Percentiles rank a stretch among this genome's conserved stretches.
Conservation (phyloP, 2,888 invertebrate genomes). For the Agrilus cyanescens region DNA sequence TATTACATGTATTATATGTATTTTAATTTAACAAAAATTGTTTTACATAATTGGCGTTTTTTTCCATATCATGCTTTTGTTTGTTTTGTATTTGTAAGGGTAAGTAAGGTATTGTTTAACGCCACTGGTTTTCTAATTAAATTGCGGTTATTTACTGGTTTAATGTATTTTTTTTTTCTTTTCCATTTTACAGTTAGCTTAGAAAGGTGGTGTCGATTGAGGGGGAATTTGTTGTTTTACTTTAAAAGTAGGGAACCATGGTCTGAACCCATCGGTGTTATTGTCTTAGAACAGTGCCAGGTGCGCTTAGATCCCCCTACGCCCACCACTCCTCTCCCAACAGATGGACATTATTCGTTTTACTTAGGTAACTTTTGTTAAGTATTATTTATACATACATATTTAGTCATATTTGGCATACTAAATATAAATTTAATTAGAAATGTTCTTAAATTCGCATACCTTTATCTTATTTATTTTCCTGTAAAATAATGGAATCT, state of each 20-base stretch:
- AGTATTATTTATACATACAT: constrained; percentile 1
- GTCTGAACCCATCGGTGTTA: constrained; percentile 78
- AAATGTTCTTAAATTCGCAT: no score
- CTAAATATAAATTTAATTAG: not conserved
- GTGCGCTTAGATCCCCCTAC: constrained; percentile 55
- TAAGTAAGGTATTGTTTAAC: no score
- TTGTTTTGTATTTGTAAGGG: no score
- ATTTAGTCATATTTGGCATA: constrained; percentile 5
- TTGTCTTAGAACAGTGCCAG: constrained; percentile 79
- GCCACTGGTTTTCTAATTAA: no score
- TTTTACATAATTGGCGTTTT: no score
- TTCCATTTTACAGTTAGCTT: constrained; percentile 53
- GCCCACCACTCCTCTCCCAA: constrained; percentile 42
- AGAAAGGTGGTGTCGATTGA: constrained; percentile 80
- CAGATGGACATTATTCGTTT: constrained; percentile 69
- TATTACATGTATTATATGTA: no score
- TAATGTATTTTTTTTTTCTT: constrained; percentile 1
- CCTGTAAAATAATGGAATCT: not conserved
- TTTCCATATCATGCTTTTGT: no score
- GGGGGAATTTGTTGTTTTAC: constrained; percentile 89
- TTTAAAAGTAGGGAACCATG: constrained; percentile 81
- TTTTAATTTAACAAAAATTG: no score
- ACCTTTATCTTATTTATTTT: not conserved
- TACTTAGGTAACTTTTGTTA: constrained; percentile 53
- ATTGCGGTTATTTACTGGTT: no score